Evolutionary conservation across 2,113 vertebrate species (phyloP).

Genomic region (Onychorhynchus coronatus): DNA sequence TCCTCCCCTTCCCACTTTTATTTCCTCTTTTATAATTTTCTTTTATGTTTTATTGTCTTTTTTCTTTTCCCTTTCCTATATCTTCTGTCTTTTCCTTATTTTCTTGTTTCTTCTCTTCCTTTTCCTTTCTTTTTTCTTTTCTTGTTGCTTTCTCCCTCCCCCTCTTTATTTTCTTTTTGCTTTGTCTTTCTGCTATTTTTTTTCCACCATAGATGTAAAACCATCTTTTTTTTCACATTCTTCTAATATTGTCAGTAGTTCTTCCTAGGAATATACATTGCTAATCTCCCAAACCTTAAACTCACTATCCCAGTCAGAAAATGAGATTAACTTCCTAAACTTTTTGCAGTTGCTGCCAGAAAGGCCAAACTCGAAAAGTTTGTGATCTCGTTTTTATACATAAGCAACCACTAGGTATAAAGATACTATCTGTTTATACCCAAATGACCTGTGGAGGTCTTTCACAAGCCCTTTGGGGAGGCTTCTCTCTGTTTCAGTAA

Average conservation of each 20-base stretch:
- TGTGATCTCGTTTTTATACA: conserved; percentile 1
- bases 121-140: not conserved
- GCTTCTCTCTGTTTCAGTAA: conserved; percentile 45
- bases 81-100: not conserved
- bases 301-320: conserved; percentile 23
- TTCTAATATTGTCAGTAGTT: not conserved
- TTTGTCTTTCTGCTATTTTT: not conserved
- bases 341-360: conserved; percentile 2
- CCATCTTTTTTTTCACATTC: not conserved
- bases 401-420: conserved; percentile 53
- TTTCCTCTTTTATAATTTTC: not conserved
- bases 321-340: conserved; percentile 46
- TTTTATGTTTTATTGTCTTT: not conserved
- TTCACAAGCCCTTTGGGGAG: conserved; percentile 54
- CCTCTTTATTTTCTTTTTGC: not conserved
- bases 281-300: conserved; percentile 40
- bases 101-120: not conserved
- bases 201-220: not conserved
- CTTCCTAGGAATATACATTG: not conserved
- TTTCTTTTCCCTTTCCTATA: not conserved
- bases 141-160: not conserved
- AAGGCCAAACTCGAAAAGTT: conserved; percentile 17
- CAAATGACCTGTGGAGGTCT: conserved; percentile 44
- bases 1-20: no score
- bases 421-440: conserved; percentile 64